Conservation (phyloP, 2,888 invertebrate species). For the Lapara coniferarum region DNA sequence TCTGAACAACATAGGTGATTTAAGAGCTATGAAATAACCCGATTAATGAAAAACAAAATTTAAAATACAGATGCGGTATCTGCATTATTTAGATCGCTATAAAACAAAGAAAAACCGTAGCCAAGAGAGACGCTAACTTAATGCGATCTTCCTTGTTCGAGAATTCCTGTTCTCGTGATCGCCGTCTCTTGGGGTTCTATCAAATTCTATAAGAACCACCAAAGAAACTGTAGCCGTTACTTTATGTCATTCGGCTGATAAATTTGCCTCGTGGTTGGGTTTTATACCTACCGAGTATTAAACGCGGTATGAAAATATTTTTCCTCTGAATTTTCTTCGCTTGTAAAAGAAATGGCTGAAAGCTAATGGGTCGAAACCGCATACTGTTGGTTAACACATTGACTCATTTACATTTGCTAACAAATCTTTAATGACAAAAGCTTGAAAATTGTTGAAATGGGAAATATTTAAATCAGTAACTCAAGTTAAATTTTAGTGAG, state of each 20-base stretch:
- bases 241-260: background rate
- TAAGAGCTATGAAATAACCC: too few species aligned
- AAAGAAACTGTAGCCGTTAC: background rate
- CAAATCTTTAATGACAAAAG: background rate
- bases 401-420: background rate
- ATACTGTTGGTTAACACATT: too few species aligned
- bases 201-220: slow-evolving; percentile 2
- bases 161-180: background rate
- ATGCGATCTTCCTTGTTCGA: background rate
- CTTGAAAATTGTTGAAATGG: too few species aligned
- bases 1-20: too few species aligned
- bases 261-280: background rate
- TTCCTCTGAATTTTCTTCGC: background rate
- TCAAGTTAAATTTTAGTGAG: too few species aligned
- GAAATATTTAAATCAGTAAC: too few species aligned
- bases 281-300: background rate
- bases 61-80: too few species aligned
- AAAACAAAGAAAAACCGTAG: background rate
- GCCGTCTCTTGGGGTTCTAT: slow-evolving; percentile 5
- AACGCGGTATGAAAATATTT: background rate
- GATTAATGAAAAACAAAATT: too few species aligned
- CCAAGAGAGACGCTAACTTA: background rate
- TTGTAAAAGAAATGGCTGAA: too few species aligned
- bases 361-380: too few species aligned
- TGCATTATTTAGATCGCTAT: too few species aligned